Conservation (phyloP, 2,797 vertebrate genomes). For the Ceyx erithaca region DNA sequence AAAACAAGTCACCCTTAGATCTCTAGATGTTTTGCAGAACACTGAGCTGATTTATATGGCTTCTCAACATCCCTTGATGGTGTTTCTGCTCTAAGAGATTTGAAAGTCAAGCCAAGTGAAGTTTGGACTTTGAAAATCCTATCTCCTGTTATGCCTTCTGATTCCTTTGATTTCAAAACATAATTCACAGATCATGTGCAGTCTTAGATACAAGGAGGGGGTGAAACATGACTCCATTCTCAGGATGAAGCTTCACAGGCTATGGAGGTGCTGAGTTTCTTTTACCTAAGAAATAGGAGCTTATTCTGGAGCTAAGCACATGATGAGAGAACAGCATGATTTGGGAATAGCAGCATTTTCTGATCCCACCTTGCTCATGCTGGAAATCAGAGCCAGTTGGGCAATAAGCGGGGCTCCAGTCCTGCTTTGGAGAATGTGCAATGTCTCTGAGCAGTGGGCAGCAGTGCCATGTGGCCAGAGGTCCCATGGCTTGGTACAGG, state of each 20-base stretch:
- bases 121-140: background rate
- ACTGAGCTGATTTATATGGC: background rate
- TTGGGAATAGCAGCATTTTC: background rate
- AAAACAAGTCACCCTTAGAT: background rate
- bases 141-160: background rate
- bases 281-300: background rate
- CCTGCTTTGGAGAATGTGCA: background rate
- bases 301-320: background rate
- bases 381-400: background rate
- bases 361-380: background rate
- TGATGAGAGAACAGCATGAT: background rate
- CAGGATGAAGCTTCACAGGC: background rate
- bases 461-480: fast-evolving
- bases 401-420: background rate
- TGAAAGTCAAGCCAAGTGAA: background rate
- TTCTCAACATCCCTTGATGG: background rate
- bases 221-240: background rate
- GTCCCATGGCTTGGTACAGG: background rate
- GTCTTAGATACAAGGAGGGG: background rate
- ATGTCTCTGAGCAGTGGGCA: background rate
- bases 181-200: background rate
- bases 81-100: background rate
- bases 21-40: background rate
- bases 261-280: background rate
- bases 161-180: background rate